These are phyloP conservation scores for Drosophila subobscura DNA, from an alignment of 1,140 invertebrate genomes.

Conservation along the genomic window DNA sequence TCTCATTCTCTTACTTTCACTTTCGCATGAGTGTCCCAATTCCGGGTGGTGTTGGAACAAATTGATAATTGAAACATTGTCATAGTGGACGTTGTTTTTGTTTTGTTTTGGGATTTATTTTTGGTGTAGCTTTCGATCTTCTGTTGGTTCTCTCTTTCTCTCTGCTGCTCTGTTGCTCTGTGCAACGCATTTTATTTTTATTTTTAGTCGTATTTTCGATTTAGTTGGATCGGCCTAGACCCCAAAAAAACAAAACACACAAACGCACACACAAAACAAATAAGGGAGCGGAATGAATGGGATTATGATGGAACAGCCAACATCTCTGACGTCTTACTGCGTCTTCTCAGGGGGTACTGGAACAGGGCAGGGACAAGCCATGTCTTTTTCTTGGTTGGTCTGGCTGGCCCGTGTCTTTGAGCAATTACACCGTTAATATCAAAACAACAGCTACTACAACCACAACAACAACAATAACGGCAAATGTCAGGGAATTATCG, in stretches of 20 bases:
- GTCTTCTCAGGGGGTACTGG: too few species aligned
- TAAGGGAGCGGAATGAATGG: constrained; percentile 4
- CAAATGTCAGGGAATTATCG: constrained; percentile 63
- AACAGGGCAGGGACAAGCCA: background rate
- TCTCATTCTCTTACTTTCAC: constrained; percentile 22
- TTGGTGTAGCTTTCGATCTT: constrained; percentile 6
- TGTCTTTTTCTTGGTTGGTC: too few species aligned
- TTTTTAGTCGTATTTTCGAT: constrained; percentile 34
- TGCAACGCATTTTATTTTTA: constrained; percentile 40
- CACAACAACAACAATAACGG: constrained; percentile 10
- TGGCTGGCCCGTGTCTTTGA: constrained; percentile 15
- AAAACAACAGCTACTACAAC: background rate
- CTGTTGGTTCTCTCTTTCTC: background rate
- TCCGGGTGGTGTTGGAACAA: constrained; percentile 14
- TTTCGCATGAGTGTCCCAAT: background rate
- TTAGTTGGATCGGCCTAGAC: constrained; percentile 37
- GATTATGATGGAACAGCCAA: constrained; percentile 12
- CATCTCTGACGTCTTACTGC: background rate
- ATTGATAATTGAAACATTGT: constrained; percentile 5
- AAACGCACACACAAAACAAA: background rate
- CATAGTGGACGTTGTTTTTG: background rate
- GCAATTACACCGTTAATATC: constrained; percentile 40
- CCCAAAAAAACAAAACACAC: constrained; percentile 19
- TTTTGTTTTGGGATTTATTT: constrained; percentile 16
- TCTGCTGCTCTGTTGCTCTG: constrained; percentile 9